Conservation (phyloP, 2,888 invertebrate genomes). For the Galeruca laticollis region DNA sequence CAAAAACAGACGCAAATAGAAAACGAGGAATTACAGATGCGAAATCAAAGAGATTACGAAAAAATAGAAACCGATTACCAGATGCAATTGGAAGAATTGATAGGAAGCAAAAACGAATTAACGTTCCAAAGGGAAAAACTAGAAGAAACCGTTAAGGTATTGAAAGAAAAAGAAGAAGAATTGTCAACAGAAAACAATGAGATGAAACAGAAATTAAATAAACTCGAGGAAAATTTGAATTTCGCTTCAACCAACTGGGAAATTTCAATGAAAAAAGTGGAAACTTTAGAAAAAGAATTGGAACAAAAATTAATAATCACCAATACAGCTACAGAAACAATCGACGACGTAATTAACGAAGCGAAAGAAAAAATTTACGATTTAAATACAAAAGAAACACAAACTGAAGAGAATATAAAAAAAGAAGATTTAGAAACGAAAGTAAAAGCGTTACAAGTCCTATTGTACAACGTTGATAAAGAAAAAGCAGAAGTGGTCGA, state of each 20-base stretch:
- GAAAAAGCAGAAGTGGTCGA: constrained; percentile 62
- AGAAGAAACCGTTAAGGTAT: constrained; percentile 64
- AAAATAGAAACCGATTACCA: constrained; percentile 69
- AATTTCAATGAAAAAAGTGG: constrained; percentile 46
- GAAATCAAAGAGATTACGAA: constrained; percentile 67
- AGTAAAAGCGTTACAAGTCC: constrained; percentile 64
- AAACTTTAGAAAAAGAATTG: constrained; percentile 53
- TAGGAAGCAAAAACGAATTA: constrained; percentile 61
- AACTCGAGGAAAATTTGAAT: constrained; percentile 40
- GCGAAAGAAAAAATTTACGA: constrained; percentile 39
- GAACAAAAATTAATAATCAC: constrained; percentile 44
- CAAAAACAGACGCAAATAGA: constrained; percentile 63
- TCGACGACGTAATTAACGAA: constrained; percentile 48
- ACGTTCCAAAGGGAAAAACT: constrained; percentile 63
- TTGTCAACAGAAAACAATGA: constrained; percentile 46
- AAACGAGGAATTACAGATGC: constrained; percentile 64
- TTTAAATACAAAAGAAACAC: constrained; percentile 37
- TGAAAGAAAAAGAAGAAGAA: constrained; percentile 50
- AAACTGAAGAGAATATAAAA: constrained; percentile 40
- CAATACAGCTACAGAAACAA: constrained; percentile 48
- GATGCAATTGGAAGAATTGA: constrained; percentile 62
- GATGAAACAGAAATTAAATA: constrained; percentile 43
- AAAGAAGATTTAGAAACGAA: constrained; percentile 61
- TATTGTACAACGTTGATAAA: constrained; percentile 64
- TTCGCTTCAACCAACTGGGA: constrained; percentile 25